Evolutionary conservation across 2,113 vertebrate species (phyloP).

Genomic region (Nesogale talazaci): DNA sequence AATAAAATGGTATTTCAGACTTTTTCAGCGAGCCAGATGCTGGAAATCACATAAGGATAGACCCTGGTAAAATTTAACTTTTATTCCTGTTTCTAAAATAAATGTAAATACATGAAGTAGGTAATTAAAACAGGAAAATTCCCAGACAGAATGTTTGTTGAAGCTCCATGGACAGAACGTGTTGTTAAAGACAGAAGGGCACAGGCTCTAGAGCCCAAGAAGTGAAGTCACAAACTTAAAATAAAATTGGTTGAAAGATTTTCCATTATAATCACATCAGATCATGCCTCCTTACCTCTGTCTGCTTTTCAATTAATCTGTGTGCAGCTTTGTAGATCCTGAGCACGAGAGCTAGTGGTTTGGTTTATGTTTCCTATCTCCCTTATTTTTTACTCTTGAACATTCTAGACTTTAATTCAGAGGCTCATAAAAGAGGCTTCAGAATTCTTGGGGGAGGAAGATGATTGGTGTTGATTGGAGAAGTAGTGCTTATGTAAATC

Average conservation of each 20-base stretch:
- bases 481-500: not conserved
- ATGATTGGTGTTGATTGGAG: not conserved
- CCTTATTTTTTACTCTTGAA: not conserved
- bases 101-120: conserved; percentile 42
- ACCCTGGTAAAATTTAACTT: conserved; percentile 72
- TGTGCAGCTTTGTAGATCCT: not conserved
- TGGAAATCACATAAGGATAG: conserved; percentile 17
- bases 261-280: conserved; percentile 1
- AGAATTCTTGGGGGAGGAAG: not conserved
- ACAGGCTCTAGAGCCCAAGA: not conserved
- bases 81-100: conserved; percentile 72
- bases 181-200: conserved; percentile 49
- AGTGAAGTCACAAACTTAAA: conserved; percentile 21
- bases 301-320: not conserved
- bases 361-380: not conserved
- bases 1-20: conserved; percentile 69
- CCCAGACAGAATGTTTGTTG: conserved; percentile 54
- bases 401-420: not conserved
- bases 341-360: too few relatives aligned
- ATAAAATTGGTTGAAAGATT: not conserved
- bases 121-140: conserved; percentile 16
- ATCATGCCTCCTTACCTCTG: not conserved
- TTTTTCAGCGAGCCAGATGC: conserved; percentile 62
- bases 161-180: conserved; percentile 28
- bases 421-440: not conserved